A percentile compares a stretch with the other conserved stretches of the same genome.
These are phyloP conservation scores for Callinectes sapidus DNA, from an alignment of 2,888 invertebrate species.

Conservation along the genomic window DNA sequence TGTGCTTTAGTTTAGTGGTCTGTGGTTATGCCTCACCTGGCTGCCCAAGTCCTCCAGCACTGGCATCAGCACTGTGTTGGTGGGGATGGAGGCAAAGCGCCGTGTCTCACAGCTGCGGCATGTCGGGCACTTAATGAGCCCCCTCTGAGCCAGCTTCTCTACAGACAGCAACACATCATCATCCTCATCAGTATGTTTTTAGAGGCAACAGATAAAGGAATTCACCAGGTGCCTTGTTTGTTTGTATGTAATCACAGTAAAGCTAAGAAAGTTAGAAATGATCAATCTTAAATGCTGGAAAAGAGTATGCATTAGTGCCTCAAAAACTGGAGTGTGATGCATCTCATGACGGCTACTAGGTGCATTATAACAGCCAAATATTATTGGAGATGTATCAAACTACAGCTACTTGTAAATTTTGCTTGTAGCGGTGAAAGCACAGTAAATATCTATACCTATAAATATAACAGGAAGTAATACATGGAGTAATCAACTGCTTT, in stretches of 20 bases:
- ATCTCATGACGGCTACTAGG: not conserved
- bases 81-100: not conserved
- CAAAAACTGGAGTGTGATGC: not conserved
- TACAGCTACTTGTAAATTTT: no score
- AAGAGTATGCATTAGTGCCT: not conserved
- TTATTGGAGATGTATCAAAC: no score
- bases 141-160: not conserved
- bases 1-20: no score
- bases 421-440: no score
- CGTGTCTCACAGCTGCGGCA: not conserved
- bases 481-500: no score
- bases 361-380: no score
- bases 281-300: not conserved
- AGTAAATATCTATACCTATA: no score
- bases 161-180: not conserved
- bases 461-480: no score
- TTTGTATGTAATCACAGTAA: not conserved
- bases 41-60: not conserved
- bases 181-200: not conserved
- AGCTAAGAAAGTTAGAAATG: not conserved
- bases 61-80: not conserved
- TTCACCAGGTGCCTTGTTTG: not conserved
- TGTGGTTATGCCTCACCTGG: not conserved
- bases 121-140: not conserved
- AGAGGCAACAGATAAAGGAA: not conserved